Base-by-base conservation (phyloP, 2,888 invertebrate genomes). In the Chelonus formosanus region DNA sequence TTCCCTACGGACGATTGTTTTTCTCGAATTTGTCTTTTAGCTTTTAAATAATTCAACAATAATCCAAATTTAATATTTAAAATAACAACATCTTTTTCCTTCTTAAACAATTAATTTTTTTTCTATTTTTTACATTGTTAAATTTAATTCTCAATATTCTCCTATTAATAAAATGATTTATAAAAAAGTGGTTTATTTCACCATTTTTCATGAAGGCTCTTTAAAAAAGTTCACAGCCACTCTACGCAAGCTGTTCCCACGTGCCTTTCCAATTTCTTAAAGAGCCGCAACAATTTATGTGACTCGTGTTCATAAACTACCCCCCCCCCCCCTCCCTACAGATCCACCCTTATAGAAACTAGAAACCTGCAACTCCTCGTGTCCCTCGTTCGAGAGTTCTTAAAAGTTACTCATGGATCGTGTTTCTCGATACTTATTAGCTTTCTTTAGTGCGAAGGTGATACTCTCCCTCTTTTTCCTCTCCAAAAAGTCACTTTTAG, bases 251-350 rank as follows among this genome's bases (percentile, higher is more conserved):
- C 84, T 84, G 84, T 84, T 84, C 72, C 76, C 74, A 62, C 76
- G 80, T 78, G 78, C 81, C 79, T 83, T 78, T 81, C 81, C 84
- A 84, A 84, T 84, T 83, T 84, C 84, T 84, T 84, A 83, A 84
- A 84, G 83, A 84, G 83, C 81, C 77, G 77, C 81, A 82, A 84
- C 83, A 84, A 84, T 84, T 84, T 84, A 84, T 84, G 83, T 83
- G 81, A 80, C 80, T 77, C 79, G 78, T 81, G 84, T 83, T 84
- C 83, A 82, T 84, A 83, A 84, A 83, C 79, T 82, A 79, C 79
- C 69, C 36, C 36, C 69, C 58, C 60, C 64, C 54, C 31, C 55
- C 63, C 64, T n/a, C n/a, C n/a, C n/a, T n/a, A n/a, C 58, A 36
- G 20, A 7, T 6, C 68, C 62, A 56, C 34, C 8, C 53, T 40